A percentile compares a stretch with the other conserved stretches of the same genome.
Evolutionary conservation across 2,888 invertebrate species (phyloP).

Genomic region (Pachydiplax longipennis): DNA sequence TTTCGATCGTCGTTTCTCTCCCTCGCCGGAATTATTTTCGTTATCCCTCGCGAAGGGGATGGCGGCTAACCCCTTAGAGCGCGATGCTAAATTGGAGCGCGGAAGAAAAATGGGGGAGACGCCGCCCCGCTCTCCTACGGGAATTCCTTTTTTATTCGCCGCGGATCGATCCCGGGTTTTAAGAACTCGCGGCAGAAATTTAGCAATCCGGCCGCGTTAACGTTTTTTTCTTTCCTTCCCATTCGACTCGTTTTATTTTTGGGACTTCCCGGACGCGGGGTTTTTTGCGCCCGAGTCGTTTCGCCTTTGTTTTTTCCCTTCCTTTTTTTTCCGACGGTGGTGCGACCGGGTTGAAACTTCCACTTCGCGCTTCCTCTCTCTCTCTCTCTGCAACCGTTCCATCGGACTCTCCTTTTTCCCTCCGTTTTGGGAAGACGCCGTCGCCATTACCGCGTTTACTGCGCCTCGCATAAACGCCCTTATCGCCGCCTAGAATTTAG

Average conservation of each 20-base stretch:
- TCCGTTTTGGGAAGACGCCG: background rate
- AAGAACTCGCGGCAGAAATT: background rate
- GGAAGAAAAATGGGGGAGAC: background rate
- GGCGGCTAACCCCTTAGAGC: background rate
- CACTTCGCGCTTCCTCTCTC: background rate
- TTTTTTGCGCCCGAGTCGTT: background rate
- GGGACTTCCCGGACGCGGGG: background rate
- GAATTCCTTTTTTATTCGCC: background rate
- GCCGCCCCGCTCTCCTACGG: background rate
- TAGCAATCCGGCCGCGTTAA: background rate
- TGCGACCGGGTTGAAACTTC: background rate
- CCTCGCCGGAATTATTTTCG: background rate
- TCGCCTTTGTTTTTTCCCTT: background rate
- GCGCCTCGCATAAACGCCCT: background rate
- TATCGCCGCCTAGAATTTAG: background rate
- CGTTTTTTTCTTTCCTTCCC: background rate
- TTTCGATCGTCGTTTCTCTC: background rate
- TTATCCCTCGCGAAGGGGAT: background rate
- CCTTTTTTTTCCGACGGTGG: background rate
- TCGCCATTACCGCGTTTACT: background rate
- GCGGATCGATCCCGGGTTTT: background rate
- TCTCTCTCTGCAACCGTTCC: background rate
- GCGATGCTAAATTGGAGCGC: background rate
- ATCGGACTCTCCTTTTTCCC: background rate
- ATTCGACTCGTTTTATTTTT: no score